These are phyloP conservation scores for Parapsyche elsis DNA, from an alignment of 1,140 invertebrate genomes.

Conservation along the genomic window DNA sequence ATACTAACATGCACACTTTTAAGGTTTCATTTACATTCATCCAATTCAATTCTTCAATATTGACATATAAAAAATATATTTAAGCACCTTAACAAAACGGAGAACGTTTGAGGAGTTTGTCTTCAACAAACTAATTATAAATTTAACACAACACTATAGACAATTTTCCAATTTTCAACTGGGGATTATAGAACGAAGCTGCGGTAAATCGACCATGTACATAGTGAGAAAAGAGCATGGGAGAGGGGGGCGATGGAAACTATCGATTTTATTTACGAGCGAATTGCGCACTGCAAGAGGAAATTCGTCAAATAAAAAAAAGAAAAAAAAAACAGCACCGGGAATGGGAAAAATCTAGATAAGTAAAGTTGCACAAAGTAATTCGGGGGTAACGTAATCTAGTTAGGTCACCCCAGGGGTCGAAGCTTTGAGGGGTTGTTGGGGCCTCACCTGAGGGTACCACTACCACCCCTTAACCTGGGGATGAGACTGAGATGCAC, in stretches of 20 bases:
- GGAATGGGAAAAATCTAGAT: conserved; percentile 41
- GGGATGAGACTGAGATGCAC: not conserved
- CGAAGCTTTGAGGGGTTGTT: conserved; percentile 15
- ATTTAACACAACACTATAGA: no score
- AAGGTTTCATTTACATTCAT: no score
- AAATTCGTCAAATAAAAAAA: conserved; percentile 8
- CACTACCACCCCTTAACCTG: not conserved
- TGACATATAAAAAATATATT: no score
- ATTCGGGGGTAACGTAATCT: conserved; percentile 42
- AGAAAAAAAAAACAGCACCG: conserved; percentile 13
- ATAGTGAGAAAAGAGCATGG: no score
- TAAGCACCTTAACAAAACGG: no score
- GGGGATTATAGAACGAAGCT: no score
- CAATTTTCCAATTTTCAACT: no score
- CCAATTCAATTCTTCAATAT: no score
- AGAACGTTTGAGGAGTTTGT: no score
- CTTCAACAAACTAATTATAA: no score
- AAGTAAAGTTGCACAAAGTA: conserved; percentile 42
- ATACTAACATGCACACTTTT: no score
- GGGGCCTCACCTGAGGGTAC: conserved; percentile 16
- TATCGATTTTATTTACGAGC: conserved; percentile 3
- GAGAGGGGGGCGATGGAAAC: not conserved
- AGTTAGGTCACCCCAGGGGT: conserved; percentile 44
- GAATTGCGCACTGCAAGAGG: not conserved
- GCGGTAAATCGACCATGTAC: no score